A percentile compares a stretch with the other conserved stretches of the same genome.
phyloP scores from a whole-genome alignment of 2,113 vertebrate genomes.

The Pongo abelii region DNA sequence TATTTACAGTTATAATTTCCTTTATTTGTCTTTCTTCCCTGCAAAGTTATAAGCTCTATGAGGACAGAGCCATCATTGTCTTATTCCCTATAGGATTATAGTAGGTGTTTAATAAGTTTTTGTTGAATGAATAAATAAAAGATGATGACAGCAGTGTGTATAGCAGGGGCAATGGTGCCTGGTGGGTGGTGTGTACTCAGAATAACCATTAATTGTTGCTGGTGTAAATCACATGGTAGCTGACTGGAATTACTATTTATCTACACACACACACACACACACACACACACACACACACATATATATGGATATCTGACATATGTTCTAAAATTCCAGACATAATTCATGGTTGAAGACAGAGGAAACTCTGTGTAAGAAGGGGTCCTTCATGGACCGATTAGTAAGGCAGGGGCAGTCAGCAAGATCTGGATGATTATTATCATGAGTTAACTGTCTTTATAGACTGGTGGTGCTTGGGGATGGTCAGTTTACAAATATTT shows the following conservation, averaged over 20 bases:
- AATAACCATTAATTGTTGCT: background rate
- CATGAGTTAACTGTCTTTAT: background rate
- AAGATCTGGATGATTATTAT: background rate
- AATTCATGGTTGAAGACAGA: background rate
- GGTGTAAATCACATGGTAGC: background rate
- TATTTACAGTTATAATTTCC: background rate
- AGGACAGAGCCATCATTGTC: background rate
- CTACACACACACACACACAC: too few species aligned
- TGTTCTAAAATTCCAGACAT: background rate
- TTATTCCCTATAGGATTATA: background rate
- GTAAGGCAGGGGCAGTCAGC: background rate
- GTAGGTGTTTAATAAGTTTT: background rate
- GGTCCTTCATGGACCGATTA: background rate
- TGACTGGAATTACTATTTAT: background rate
- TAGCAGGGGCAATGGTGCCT: background rate
- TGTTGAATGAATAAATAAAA: background rate
- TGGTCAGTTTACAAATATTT: background rate
- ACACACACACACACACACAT: too few species aligned
- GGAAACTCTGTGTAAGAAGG: background rate
- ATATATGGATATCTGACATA: background rate
- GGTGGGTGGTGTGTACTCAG: background rate
- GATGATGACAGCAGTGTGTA: background rate
- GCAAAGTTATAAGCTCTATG: background rate
- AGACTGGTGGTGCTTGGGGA: background rate
- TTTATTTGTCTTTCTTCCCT: background rate